A percentile compares a stretch with the other conserved stretches of the same genome.
Evolutionary conservation across 2,888 invertebrate species (phyloP).

Genomic region (Ferdinandea cuprea): DNA sequence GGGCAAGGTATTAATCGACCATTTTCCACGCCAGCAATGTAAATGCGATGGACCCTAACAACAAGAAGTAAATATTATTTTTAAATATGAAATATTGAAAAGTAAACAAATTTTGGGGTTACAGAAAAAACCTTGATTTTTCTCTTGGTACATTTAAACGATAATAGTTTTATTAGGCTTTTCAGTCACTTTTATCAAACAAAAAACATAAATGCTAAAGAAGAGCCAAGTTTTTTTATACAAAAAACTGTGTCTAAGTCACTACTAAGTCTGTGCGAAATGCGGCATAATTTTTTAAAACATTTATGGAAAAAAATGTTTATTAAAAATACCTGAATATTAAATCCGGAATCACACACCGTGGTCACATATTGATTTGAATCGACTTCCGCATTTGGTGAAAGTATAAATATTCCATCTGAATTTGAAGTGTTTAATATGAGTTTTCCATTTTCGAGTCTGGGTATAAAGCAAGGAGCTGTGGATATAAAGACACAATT

Average conservation of each 20-base stretch:
- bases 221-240: too few relatives aligned
- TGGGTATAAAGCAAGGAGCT: constrained; percentile 49
- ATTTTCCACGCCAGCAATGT: constrained; percentile 91
- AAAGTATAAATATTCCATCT: constrained; percentile 1
- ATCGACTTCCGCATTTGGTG: constrained; percentile 82
- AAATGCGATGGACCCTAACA: constrained; percentile 88
- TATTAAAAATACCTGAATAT: constrained; percentile 56
- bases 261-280: too few relatives aligned
- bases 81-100: too few relatives aligned
- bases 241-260: too few relatives aligned
- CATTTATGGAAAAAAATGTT: neutral
- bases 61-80: neutral
- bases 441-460: constrained; percentile 43
- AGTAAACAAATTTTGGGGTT: too few relatives aligned
- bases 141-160: too few relatives aligned
- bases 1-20: constrained; percentile 90
- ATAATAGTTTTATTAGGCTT: too few relatives aligned
- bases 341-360: constrained; percentile 87
- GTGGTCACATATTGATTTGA: constrained; percentile 89
- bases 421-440: constrained; percentile 32
- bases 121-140: too few relatives aligned
- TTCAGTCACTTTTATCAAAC: too few relatives aligned
- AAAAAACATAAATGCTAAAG: too few relatives aligned
- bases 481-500: neutral
- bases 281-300: too few relatives aligned